Base-by-base conservation (phyloP, 1,140 invertebrate species). In the Bombus vancouverensis region DNA sequence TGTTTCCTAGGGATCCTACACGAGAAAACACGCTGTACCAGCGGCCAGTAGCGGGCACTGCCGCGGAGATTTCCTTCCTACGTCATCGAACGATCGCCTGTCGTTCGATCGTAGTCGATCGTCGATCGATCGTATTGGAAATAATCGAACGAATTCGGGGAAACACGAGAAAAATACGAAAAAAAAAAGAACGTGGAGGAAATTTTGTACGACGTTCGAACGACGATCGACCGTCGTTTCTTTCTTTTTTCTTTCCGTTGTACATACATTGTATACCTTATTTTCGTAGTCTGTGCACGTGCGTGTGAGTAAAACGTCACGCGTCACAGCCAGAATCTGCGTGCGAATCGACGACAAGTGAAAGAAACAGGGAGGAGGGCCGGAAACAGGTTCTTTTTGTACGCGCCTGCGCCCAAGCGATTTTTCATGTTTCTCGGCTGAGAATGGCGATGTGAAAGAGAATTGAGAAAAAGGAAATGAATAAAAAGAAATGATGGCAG, bases 1-100 rank as follows among this genome's bases (percentile, higher is more conserved):
- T 95, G 92, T 95, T 94, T 94, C 89, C 89, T 92, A 92, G 91
- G 86, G 90, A 93, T 90, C 81, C 78, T 66, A 87, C 80, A 79
- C 65, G 71, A 44, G 15, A 76, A 62, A 10, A 65, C 78, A 75
- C 62, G 78, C 66, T 73, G 75, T 87, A 91, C 62, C 87, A 89
- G 91, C 93, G 93, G 91, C 91, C 92, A 93, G 93, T 93, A 94
- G 92, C 91, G 91, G 92, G 89, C 90, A 93, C 92, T 93, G 92
- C 89, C 91, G 90, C 91, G 77, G 75, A 87, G 78, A 90, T 90
- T 92, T 92, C 78, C 87, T 92, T 77, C 77, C 88, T 42, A 12
- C 32, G 47, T 87, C 80, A 53, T 89, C 73, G 81, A 42, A 53
- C 28, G 65, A 79, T 74, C 66, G 73, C 22, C 28, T 22, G 42